A percentile compares a stretch with the other conserved stretches of the same genome.
These are phyloP conservation scores for Diadumene lineata DNA, from an alignment of 92 coral and sea anemone species.

Conservation along the genomic window DNA sequence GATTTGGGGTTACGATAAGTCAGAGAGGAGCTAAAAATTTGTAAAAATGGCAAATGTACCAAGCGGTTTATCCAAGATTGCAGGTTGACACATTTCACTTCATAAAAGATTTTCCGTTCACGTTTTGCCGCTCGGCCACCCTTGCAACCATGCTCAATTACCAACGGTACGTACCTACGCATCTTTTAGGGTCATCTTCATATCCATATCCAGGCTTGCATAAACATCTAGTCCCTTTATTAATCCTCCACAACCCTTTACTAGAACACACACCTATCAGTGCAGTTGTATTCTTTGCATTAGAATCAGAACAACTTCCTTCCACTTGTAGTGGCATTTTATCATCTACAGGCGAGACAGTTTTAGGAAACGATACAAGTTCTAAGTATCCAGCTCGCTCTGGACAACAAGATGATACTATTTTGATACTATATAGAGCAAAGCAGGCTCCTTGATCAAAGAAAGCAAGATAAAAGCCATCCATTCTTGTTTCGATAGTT, in stretches of 20 bases:
- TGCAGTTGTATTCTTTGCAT: constrained; percentile 41
- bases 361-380: constrained; percentile 48
- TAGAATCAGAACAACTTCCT: constrained; percentile 59
- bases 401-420: constrained; percentile 67
- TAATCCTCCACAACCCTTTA: constrained; percentile 71
- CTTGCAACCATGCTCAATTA: background rate
- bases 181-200: background rate
- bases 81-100: background rate
- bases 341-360: constrained; percentile 58
- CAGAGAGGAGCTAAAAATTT: too few species aligned
- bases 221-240: constrained; percentile 44
- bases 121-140: background rate
- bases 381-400: constrained; percentile 31
- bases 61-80: too few species aligned
- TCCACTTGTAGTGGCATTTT: constrained; percentile 13
- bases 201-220: constrained; percentile 77
- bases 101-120: too few species aligned
- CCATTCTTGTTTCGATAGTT: constrained; percentile 24
- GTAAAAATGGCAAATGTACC: too few species aligned
- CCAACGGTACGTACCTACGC: constrained; percentile 8
- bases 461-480: constrained; percentile 65
- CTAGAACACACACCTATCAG: constrained; percentile 58
- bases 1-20: too few species aligned
- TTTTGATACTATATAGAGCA: constrained; percentile 30
- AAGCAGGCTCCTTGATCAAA: constrained; percentile 73